These are phyloP conservation scores for Unio delphinus DNA, from an alignment of 2,888 invertebrate species.

Conservation along the genomic window DNA sequence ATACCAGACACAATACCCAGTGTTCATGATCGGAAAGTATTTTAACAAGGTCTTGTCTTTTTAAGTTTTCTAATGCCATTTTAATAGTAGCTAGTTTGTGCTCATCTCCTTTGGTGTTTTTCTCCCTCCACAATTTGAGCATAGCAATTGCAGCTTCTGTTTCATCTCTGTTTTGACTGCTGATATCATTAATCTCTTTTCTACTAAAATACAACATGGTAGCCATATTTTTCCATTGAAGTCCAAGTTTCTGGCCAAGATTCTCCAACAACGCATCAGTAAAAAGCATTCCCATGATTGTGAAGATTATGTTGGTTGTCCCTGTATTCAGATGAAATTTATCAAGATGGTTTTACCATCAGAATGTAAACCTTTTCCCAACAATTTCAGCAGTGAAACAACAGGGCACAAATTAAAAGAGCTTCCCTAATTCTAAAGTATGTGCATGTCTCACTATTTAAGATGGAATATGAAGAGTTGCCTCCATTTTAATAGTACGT, in stretches of 20 bases:
- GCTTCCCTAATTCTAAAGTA: too few relatives aligned
- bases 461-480: too few relatives aligned
- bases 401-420: not conserved
- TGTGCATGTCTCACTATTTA: too few relatives aligned
- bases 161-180: conserved; percentile 9
- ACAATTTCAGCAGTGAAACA: too few relatives aligned
- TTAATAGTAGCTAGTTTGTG: conserved; percentile 16
- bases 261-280: conserved; percentile 13
- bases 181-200: conserved; percentile 16
- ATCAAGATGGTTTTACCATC: too few relatives aligned
- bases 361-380: too few relatives aligned
- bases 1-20: conserved; percentile 12
- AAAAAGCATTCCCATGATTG: conserved; percentile 3
- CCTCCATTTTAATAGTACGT: too few relatives aligned
- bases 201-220: conserved; percentile 15
- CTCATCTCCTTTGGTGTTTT: conserved; percentile 16
- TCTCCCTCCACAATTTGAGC: conserved; percentile 12
- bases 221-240: conserved; percentile 19
- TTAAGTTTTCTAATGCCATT: conserved; percentile 11
- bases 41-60: conserved; percentile 15
- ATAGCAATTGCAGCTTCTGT: conserved; percentile 15
- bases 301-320: not conserved
- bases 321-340: not conserved
- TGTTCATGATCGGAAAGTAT: conserved; percentile 15
- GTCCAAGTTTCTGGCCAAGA: conserved; percentile 13